Conservation (phyloP, 2,797 vertebrate genomes). For the Cottoperca gobio region DNA sequence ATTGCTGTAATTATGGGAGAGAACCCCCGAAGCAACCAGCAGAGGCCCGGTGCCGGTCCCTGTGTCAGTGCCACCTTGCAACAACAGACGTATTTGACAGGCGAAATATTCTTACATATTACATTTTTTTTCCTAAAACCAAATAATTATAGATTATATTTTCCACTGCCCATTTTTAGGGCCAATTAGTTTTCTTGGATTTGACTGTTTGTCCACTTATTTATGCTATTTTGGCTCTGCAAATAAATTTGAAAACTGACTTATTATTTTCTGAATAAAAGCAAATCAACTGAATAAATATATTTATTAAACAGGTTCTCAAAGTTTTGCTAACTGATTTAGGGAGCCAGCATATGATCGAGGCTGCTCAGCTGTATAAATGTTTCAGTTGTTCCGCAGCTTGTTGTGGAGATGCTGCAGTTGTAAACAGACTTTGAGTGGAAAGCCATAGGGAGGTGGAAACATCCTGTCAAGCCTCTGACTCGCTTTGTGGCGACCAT, state of each 20-base stretch:
- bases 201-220: neutral
- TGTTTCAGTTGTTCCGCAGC: neutral
- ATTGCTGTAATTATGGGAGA: constrained; percentile 29
- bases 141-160: neutral
- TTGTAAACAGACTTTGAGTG: constrained; percentile 11
- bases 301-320: neutral
- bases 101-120: neutral
- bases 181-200: neutral
- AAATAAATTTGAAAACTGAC: too few relatives aligned
- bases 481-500: neutral
- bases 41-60: neutral
- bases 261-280: neutral
- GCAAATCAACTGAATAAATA: neutral
- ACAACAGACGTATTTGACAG: neutral
- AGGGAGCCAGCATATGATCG: too few relatives aligned
- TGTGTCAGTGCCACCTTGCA: neutral
- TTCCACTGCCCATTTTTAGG: neutral
- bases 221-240: neutral
- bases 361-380: neutral
- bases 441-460: constrained; percentile 1
- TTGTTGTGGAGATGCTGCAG: constrained; percentile 1
- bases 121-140: neutral
- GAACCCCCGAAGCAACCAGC: neutral
- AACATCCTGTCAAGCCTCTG: neutral
- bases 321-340: too few relatives aligned